A percentile compares a stretch with the other conserved stretches of the same genome.
phyloP scores from a whole-genome alignment of 2,797 vertebrate species.

The Sebastes trivittatus region DNA sequence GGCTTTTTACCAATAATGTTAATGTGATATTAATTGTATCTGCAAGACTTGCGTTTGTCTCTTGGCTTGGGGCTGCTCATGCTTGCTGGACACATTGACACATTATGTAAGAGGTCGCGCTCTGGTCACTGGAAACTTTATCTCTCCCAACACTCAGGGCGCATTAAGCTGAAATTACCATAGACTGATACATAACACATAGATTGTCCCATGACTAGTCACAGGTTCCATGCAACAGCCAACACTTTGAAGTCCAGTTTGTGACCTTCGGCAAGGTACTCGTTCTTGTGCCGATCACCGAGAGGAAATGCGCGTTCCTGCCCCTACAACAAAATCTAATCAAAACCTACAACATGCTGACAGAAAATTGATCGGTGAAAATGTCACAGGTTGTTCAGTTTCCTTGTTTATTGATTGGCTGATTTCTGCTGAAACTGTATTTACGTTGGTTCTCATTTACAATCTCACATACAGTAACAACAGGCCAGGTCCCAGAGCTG shows the following conservation, averaged over 20 bases:
- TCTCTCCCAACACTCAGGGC: slow-evolving; percentile 33
- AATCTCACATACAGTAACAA: not conserved
- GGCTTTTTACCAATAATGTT: no score
- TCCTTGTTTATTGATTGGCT: not conserved
- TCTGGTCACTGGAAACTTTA: slow-evolving; percentile 56
- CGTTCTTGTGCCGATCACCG: no score
- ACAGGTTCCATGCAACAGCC: slow-evolving; percentile 2
- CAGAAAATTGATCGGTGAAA: not conserved
- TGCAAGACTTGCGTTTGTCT: not conserved
- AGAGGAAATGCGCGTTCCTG: not conserved
- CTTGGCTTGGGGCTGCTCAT: not conserved
- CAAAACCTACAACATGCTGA: not conserved
- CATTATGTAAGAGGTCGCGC: slow-evolving; percentile 57
- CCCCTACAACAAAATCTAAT: not conserved
- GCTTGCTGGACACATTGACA: slow-evolving; percentile 1
- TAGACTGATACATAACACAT: slow-evolving; percentile 1
- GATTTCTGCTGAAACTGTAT: not conserved
- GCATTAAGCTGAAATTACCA: slow-evolving; percentile 19
- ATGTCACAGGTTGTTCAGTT: not conserved
- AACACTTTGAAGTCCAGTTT: not conserved
- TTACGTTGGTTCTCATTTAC: not conserved
- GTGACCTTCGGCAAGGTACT: not conserved
- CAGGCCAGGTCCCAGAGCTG: not conserved
- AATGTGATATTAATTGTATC: no score
- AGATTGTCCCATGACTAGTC: not conserved